Evolutionary conservation across 2,797 vertebrate species (phyloP).

Genomic region (Siniperca undulata): DNA sequence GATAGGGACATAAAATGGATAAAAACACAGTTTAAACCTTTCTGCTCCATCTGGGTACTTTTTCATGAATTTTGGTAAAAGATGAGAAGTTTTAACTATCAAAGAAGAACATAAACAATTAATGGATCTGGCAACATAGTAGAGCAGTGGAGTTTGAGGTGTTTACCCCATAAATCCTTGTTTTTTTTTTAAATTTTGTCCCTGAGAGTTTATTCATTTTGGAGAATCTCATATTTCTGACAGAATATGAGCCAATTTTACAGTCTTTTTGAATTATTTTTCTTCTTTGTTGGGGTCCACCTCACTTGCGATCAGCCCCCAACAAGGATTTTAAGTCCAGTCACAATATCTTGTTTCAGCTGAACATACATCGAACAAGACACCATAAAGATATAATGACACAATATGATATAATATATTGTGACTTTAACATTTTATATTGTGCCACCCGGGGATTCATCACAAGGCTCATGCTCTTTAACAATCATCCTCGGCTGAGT

Average conservation of each 20-base stretch:
- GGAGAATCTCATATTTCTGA: background rate
- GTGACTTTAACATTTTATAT: background rate
- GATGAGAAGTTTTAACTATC: background rate
- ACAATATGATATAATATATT: background rate
- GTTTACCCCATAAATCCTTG: too few relatives aligned
- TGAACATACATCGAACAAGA: background rate
- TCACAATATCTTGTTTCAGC: background rate
- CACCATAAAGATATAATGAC: too few relatives aligned
- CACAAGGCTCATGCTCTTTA: conserved; percentile 14
- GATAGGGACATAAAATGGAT: too few relatives aligned
- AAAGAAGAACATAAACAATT: too few relatives aligned
- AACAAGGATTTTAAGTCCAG: background rate
- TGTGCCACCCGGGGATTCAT: background rate
- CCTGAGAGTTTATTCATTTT: background rate
- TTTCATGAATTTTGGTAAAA: background rate
- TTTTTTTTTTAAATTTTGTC: background rate
- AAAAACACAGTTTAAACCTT: too few relatives aligned
- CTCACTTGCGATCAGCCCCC: background rate
- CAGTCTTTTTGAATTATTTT: background rate
- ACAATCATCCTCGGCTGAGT: conserved; percentile 44
- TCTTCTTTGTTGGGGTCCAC: background rate
- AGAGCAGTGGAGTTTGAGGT: background rate
- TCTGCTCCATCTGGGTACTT: background rate
- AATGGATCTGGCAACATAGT: background rate
- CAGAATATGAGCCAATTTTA: background rate